These are phyloP conservation scores for Thymallus thymallus DNA, from an alignment of 2,113 vertebrate genomes.

Conservation along the genomic window DNA sequence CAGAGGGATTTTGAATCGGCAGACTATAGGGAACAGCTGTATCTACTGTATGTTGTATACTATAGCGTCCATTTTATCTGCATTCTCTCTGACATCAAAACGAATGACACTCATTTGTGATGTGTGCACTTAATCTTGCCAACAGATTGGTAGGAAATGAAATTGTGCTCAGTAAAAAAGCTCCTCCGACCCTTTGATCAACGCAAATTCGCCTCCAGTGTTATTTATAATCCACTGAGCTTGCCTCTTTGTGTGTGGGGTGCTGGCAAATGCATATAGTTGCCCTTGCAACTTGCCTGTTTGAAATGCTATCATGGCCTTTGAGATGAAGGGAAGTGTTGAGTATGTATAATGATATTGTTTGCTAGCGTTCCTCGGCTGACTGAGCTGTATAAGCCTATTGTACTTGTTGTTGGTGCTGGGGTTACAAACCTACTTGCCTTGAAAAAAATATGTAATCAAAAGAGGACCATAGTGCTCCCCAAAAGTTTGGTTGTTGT, in stretches of 20 bases:
- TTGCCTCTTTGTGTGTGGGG: conserved; percentile 29
- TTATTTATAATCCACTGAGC: conserved; percentile 30
- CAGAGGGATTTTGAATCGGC: conserved; percentile 3
- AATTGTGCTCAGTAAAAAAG: conserved; percentile 52
- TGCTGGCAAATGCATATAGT: conserved; percentile 28
- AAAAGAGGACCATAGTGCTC: not conserved
- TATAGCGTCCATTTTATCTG: conserved; percentile 10
- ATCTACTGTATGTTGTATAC: conserved; percentile 17
- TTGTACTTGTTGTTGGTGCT: not conserved
- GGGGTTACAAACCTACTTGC: not conserved
- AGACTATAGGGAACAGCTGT: conserved; percentile 11
- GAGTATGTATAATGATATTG: conserved; percentile 16
- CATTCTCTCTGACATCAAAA: conserved; percentile 45
- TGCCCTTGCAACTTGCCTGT: conserved; percentile 22
- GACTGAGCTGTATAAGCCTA: not conserved
- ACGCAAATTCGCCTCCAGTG: conserved; percentile 32
- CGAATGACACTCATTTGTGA: conserved; percentile 46
- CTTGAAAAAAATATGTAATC: too few relatives aligned
- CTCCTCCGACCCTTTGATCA: conserved; percentile 45
- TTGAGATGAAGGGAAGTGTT: conserved; percentile 21
- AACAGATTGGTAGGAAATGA: conserved; percentile 50
- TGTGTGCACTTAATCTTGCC: conserved; percentile 44
- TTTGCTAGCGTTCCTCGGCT: not conserved
- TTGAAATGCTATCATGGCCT: conserved; percentile 42
- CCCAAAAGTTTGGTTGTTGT: conserved; percentile 14